A percentile compares a stretch with the other conserved stretches of the same genome.
phyloP scores from a whole-genome alignment of 2,113 vertebrate species.

The Python bivittatus region DNA sequence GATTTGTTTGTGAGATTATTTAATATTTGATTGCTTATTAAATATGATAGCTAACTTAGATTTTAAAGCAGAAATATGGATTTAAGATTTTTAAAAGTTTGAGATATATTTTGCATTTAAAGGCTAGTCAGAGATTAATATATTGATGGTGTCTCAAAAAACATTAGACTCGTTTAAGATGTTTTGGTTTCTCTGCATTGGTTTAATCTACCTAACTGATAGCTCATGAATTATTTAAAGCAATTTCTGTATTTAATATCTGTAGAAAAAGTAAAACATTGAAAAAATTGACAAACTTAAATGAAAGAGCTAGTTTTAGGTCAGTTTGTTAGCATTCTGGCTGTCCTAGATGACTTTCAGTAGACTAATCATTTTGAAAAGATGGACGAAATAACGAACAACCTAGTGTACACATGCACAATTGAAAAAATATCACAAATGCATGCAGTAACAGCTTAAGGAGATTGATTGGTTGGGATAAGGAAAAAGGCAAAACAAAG shows the following conservation, averaged over 20 bases:
- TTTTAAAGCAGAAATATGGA: neutral
- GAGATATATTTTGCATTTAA: neutral
- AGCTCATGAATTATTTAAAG: neutral
- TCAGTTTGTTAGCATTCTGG: slow-evolving; percentile 49
- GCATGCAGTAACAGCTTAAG: slow-evolving; percentile 76
- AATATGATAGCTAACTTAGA: neutral
- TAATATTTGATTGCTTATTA: neutral
- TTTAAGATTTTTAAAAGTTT: neutral
- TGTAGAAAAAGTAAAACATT: neutral
- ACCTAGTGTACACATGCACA: slow-evolving; percentile 73
- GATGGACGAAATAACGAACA: slow-evolving; percentile 29
- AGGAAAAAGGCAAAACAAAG: slow-evolving; percentile 54
- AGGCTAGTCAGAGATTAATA: neutral
- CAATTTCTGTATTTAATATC: neutral
- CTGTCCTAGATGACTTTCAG: slow-evolving; percentile 37
- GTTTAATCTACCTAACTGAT: neutral
- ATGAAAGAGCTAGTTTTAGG: slow-evolving; percentile 25
- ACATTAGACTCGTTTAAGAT: neutral
- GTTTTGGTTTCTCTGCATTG: neutral
- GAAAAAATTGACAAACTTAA: neutral
- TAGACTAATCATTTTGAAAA: slow-evolving; percentile 48
- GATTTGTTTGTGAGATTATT: neutral
- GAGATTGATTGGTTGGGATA: slow-evolving; percentile 42
- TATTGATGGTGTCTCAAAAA: neutral
- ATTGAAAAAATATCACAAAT: slow-evolving; percentile 68